A percentile compares a stretch with the other conserved stretches of the same genome.
phyloP scores from a whole-genome alignment of 2,113 vertebrate genomes.

The Myiopsitta monachus region DNA sequence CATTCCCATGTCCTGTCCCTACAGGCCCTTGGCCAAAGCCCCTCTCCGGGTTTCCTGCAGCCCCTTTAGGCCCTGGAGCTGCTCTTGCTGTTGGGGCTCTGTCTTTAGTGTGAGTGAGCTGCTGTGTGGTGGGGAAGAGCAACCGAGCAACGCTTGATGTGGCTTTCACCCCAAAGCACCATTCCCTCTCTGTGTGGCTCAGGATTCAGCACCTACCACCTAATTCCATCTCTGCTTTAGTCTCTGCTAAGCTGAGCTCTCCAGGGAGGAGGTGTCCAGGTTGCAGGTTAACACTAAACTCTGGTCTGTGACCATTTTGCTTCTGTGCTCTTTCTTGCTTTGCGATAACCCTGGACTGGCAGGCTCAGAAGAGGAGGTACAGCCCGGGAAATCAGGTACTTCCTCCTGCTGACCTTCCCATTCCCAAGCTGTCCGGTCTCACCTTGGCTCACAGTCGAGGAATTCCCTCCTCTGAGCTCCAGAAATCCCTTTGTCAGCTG shows the following conservation, averaged over 20 bases:
- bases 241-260: not conserved
- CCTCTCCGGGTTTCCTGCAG: not conserved
- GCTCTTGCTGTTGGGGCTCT: not conserved
- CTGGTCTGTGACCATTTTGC: conserved; percentile 54
- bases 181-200: accelerated
- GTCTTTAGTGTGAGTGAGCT: not conserved
- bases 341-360: conserved; percentile 74
- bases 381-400: conserved; percentile 93
- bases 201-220: not conserved
- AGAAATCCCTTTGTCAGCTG: too few relatives aligned
- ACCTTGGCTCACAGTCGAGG: accelerated
- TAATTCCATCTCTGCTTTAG: not conserved
- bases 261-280: not conserved
- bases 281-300: not conserved
- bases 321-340: conserved; percentile 75
- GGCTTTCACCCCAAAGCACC: accelerated
- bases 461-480: not conserved
- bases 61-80: not conserved
- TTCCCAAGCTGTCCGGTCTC: not conserved
- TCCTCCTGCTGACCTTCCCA: not conserved
- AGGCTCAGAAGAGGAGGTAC: conserved; percentile 97
- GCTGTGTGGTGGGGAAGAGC: not conserved
- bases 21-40: not conserved
- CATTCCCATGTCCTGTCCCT: not conserved
- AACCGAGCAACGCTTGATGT: not conserved